Percentiles rank a stretch among this genome's conserved stretches.
Evolutionary conservation across 2,888 invertebrate species (phyloP).

Genomic region (Steinernema carpocapsae): DNA sequence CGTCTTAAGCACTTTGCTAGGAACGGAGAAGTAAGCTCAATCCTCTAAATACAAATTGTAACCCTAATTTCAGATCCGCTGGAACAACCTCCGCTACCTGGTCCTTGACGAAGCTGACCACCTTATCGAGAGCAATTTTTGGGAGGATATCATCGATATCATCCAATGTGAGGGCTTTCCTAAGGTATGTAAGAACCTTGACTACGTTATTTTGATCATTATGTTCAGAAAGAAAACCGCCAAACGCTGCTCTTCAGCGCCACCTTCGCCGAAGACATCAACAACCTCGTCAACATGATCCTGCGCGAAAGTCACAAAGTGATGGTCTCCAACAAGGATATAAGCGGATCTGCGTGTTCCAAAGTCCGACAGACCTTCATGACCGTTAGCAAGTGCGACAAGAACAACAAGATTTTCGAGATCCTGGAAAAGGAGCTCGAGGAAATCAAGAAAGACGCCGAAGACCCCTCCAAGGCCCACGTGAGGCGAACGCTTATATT

Average conservation of each 20-base stretch:
- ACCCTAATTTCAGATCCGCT: not conserved
- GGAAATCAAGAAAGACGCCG: not conserved
- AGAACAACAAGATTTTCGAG: constrained; percentile 41
- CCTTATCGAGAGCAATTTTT: constrained; percentile 77
- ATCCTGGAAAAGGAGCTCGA: constrained; percentile 37
- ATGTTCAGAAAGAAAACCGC: constrained; percentile 52
- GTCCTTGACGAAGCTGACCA: constrained; percentile 83
- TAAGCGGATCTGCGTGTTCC: constrained; percentile 41
- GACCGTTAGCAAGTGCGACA: not conserved
- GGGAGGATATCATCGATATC: constrained; percentile 42
- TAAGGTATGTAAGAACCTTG: constrained; percentile 40
- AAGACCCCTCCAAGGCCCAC: constrained; percentile 43
- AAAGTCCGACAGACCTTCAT: constrained; percentile 45
- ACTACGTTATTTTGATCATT: not conserved
- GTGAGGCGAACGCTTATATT: constrained; percentile 56
- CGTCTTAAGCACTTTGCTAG: constrained; percentile 35
- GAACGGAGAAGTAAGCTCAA: not conserved
- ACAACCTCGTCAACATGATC: constrained; percentile 38
- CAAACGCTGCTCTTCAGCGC: constrained; percentile 61
- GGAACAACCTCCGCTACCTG: constrained; percentile 75
- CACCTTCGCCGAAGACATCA: constrained; percentile 49
- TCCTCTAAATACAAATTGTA: not conserved
- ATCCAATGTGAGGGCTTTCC: constrained; percentile 39
- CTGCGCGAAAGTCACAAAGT: constrained; percentile 67
- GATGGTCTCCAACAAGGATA: constrained; percentile 38